Conservation (phyloP, 92 coral and sea anemone species). For the Paramuricea clavata region DNA sequence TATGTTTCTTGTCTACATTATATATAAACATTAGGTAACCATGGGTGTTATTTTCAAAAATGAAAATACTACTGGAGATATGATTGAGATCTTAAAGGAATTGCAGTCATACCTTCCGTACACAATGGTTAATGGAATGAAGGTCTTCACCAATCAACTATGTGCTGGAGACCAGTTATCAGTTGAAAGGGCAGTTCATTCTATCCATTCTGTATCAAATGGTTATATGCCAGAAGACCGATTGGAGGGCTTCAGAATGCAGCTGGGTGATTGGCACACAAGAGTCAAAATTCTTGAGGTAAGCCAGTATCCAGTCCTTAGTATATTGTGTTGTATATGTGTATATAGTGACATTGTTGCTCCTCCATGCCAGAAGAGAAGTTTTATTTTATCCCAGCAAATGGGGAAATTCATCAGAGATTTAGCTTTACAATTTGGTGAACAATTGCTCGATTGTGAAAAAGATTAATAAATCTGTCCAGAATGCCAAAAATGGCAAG, state of each 20-base stretch:
- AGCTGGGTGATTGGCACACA: slow-evolving; percentile 64
- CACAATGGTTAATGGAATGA: slow-evolving; percentile 36
- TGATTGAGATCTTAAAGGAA: slow-evolving; percentile 57
- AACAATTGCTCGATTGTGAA: too few species aligned
- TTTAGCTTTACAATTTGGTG: too few species aligned
- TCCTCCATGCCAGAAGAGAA: too few species aligned
- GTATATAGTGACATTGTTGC: too few species aligned
- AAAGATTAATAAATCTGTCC: too few species aligned
- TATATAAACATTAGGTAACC: slow-evolving; percentile 47
- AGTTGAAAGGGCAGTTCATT: slow-evolving; percentile 72
- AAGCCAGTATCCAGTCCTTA: too few species aligned
- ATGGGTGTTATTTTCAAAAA: slow-evolving; percentile 68
- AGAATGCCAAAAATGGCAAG: too few species aligned
- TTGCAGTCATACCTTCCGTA: slow-evolving; percentile 60
- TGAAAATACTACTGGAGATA: slow-evolving; percentile 63
- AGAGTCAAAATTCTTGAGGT: slow-evolving; percentile 55
- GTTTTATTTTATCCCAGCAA: too few species aligned
- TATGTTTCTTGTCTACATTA: too few species aligned
- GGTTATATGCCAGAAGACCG: slow-evolving; percentile 61
- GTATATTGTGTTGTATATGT: too few species aligned
- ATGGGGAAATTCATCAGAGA: too few species aligned
- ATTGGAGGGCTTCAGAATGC: slow-evolving; percentile 31
- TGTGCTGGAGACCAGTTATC: slow-evolving; percentile 75
- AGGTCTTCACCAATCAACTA: slow-evolving; percentile 39
- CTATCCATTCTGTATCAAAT: slow-evolving; percentile 64